Evolutionary conservation across 2,888 invertebrate species (phyloP).

Genomic region (Caenorhabditis doughertyi): DNA sequence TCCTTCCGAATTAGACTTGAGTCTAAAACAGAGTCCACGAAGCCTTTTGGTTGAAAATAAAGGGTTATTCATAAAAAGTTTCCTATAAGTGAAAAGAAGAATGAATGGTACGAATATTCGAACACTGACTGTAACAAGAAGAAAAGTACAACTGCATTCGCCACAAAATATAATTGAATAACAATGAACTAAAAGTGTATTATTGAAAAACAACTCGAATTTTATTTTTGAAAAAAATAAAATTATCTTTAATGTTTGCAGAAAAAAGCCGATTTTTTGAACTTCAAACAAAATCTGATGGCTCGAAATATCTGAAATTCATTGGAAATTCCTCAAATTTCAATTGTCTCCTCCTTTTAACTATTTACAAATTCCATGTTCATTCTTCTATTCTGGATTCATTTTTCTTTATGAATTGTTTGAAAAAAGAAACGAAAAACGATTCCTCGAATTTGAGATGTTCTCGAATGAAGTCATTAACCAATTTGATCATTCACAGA

Average conservation of each 20-base stretch:
- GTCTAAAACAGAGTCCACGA: too few relatives aligned
- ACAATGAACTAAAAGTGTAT: background rate
- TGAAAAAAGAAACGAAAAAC: background rate
- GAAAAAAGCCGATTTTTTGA: too few relatives aligned
- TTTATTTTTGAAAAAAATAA: background rate
- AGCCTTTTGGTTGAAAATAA: too few relatives aligned
- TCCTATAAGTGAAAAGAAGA: background rate
- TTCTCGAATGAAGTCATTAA: background rate
- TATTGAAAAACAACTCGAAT: background rate
- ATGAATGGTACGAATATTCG: background rate
- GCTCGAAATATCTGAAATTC: constrained; percentile 8
- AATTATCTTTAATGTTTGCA: too few relatives aligned
- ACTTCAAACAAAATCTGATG: background rate
- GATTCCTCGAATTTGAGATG: constrained; percentile 29
- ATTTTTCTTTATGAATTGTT: background rate
- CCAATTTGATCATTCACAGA: constrained; percentile 3
- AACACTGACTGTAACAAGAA: too few relatives aligned
- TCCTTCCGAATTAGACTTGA: too few relatives aligned
- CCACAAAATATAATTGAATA: background rate
- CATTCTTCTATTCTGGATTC: background rate
- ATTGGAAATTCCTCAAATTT: constrained; percentile 46
- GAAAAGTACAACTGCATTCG: background rate
- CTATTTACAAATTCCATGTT: constrained; percentile 40
- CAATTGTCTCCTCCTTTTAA: constrained; percentile 13
- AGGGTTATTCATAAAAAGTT: background rate